phyloP scores from a whole-genome alignment of 1,140 invertebrate genomes.

The Coboldia fuscipes region DNA sequence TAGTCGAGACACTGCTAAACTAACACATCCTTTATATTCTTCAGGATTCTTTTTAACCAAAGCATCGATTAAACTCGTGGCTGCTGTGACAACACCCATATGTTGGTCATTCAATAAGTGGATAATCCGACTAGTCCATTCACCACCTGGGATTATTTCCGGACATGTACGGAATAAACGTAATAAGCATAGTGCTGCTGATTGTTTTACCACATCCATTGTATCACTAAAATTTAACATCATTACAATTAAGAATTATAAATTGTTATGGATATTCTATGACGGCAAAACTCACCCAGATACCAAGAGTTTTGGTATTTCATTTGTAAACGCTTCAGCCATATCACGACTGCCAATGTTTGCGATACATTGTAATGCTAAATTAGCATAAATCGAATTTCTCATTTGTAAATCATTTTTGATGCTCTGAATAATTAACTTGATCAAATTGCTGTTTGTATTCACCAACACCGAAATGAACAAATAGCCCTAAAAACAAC shows the following conservation, averaged over 20 bases:
- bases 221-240: slow-evolving; percentile 57
- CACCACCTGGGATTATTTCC: slow-evolving; percentile 88
- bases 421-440: slow-evolving; percentile 97
- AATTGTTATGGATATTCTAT: background rate
- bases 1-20: slow-evolving; percentile 87
- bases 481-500: slow-evolving; percentile 69
- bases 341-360: slow-evolving; percentile 99
- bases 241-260: slow-evolving; percentile 3
- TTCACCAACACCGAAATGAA: slow-evolving; percentile 99
- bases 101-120: slow-evolving; percentile 98
- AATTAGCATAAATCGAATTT: slow-evolving; percentile 96
- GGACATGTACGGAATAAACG: slow-evolving; percentile 81
- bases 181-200: slow-evolving; percentile 88
- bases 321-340: slow-evolving; percentile 95
- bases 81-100: slow-evolving; percentile 96
- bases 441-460: slow-evolving; percentile 97
- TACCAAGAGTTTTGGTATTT: slow-evolving; percentile 94
- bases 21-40: slow-evolving; percentile 98
- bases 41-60: slow-evolving; percentile 97
- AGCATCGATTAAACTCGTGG: slow-evolving; percentile 93
- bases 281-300: slow-evolving; percentile 49
- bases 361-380: slow-evolving; percentile 98
- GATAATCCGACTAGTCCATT: slow-evolving; percentile 98
- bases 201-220: slow-evolving; percentile 99
- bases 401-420: slow-evolving; percentile 95